Base-by-base conservation (phyloP, 2,888 invertebrate genomes). In the Diarsia mendica region DNA sequence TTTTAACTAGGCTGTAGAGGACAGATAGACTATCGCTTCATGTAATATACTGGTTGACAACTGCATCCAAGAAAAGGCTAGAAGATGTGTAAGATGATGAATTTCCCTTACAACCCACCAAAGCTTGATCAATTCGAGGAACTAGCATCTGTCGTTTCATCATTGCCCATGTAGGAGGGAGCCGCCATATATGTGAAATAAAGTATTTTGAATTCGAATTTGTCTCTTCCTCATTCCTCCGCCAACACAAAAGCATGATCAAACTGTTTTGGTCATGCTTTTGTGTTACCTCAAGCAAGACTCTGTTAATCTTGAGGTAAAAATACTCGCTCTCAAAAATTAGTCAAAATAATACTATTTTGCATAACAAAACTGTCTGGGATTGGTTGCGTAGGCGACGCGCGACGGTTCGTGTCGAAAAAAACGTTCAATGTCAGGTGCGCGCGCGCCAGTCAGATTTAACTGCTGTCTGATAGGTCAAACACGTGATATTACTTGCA, bases 391-490 rank as follows among this genome's bases (percentile, higher is more conserved):
- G 77, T 64, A 66, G 71, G 68, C 55, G 67, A 23, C 65, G 61
- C 33, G 67, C 53, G 67, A n/a, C 63, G 53, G 28, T 44, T 58
- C 67, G 60, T 77, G 67, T 64, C 67, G 83, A 75, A 79, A 73
- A 73, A 74, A 61, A 48, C 61, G 39, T 66, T 83, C 83, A 85
- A 85, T 85, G 85, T 83, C 79, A 79, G 67, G 63, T 60, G 83
- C 74, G 63, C 60, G 11, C 20, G 67, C 63, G 65, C 63, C 4
- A n/a, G n/a, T 55, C 39, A 39, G 28, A 55, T 67, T 67, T 74
- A 44, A 48, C 53, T 33, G 18, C 44, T 81, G 23, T n/a, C 64
- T n/a, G 23, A 49, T 20, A 67, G 51, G 69, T 82, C 69, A 70
- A 18, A 48, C 51, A 60, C 51, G 67, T 58, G 67, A 67, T 53